phyloP scores from a whole-genome alignment of 2,888 invertebrate genomes.

The Smittia sp. region DNA sequence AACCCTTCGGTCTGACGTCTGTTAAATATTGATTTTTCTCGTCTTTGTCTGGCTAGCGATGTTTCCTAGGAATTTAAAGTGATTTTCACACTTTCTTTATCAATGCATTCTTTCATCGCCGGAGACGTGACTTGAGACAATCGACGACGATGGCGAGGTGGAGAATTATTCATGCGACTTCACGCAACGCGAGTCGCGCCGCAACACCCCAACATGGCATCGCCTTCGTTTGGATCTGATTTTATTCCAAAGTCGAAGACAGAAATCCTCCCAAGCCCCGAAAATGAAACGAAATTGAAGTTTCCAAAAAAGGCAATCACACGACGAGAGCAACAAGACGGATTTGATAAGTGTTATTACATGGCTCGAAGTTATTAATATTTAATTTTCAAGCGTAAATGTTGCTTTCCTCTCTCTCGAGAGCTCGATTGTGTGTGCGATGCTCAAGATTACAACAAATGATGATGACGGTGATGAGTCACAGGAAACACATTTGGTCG shows the following conservation, averaged over 20 bases:
- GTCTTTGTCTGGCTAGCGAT: slow-evolving; percentile 19
- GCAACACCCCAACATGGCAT: neutral
- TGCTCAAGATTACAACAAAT: neutral
- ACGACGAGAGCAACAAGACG: neutral
- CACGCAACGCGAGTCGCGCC: too few relatives aligned
- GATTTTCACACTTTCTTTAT: slow-evolving; percentile 4
- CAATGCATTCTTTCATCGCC: neutral
- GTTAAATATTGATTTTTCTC: slow-evolving; percentile 39
- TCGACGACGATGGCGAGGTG: neutral
- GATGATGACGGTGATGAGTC: slow-evolving; percentile 35
- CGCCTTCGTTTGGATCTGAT: slow-evolving; percentile 10
- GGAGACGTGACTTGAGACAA: neutral
- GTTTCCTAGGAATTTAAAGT: slow-evolving; percentile 1
- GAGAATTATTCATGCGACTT: neutral
- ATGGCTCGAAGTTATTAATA: neutral
- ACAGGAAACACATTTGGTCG: slow-evolving; percentile 37
- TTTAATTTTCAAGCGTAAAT: slow-evolving; percentile 16
- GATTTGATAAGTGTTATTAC: slow-evolving; percentile 41
- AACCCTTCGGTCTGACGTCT: slow-evolving; percentile 26
- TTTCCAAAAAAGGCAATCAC: slow-evolving; percentile 32
- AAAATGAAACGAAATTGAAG: neutral
- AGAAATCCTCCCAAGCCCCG: slow-evolving; percentile 17
- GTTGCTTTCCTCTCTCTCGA: neutral
- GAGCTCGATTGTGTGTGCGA: neutral
- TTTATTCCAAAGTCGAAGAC: neutral